Conservation (phyloP, 2,113 vertebrate genomes). For the Lepidiolamprologus cunningtoni region DNA sequence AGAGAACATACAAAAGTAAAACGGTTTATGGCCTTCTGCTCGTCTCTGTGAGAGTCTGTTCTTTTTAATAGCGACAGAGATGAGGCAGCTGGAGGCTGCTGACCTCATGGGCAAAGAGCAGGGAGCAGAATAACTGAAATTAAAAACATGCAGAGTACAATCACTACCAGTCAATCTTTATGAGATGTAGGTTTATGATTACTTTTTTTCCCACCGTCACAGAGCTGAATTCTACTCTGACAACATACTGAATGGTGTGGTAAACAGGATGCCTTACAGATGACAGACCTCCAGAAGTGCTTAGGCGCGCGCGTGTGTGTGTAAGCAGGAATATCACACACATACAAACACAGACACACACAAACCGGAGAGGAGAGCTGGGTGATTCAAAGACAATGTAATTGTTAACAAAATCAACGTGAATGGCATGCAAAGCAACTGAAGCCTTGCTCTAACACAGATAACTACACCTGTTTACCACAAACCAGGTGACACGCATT, state of each 20-base stretch:
- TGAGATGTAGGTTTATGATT: not conserved
- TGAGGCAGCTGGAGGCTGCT: constrained; percentile 24
- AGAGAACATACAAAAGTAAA: constrained; percentile 30
- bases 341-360: not conserved
- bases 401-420: not conserved
- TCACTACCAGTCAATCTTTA: not conserved
- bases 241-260: not conserved
- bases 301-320: not conserved
- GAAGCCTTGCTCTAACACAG: not conserved
- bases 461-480: not conserved
- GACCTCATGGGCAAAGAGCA: not conserved
- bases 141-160: not conserved
- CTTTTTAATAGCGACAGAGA: constrained; percentile 10
- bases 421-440: not conserved
- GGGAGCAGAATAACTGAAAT: not conserved
- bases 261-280: constrained; percentile 29
- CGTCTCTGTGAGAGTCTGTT: not conserved
- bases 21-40: not conserved
- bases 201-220: not conserved
- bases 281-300: constrained; percentile 4
- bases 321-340: not conserved
- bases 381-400: not conserved
- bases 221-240: not conserved
- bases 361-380: not conserved
- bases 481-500: not conserved